Conservation (phyloP, 2,113 vertebrate species). For the Nipponia nippon region DNA sequence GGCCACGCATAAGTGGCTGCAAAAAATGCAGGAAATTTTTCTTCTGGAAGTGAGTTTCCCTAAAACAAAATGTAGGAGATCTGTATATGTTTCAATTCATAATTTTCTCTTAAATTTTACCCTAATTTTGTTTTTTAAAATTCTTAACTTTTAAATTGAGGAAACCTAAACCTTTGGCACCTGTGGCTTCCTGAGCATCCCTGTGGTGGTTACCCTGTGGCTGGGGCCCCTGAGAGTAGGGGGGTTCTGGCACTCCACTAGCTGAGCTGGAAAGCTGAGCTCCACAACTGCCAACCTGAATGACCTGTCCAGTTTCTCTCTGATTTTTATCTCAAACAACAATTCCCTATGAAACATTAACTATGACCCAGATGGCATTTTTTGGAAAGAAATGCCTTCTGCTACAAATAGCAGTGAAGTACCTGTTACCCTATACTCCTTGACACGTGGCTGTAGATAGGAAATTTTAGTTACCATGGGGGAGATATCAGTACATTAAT, state of each 20-base stretch:
- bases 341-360: background rate
- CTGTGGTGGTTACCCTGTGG: background rate
- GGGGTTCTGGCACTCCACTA: rapidly evolving
- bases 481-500: background rate
- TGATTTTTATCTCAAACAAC: background rate
- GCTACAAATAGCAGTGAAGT: background rate
- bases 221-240: background rate
- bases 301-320: background rate
- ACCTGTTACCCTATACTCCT: background rate
- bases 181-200: background rate
- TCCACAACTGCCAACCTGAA: background rate
- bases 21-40: constrained; percentile 72
- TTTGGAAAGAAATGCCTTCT: background rate
- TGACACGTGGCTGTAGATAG: rapidly evolving
- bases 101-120: background rate
- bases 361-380: background rate
- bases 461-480: background rate
- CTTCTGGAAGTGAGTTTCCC: constrained; percentile 44
- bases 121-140: background rate
- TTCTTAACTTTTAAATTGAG: background rate
- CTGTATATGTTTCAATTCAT: background rate
- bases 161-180: background rate
- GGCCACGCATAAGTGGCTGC: constrained; percentile 75
- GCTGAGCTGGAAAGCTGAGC: background rate
- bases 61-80: constrained; percentile 43